Evolutionary conservation across 2,113 vertebrate species (phyloP).

Genomic region (Ictalurus furcatus): DNA sequence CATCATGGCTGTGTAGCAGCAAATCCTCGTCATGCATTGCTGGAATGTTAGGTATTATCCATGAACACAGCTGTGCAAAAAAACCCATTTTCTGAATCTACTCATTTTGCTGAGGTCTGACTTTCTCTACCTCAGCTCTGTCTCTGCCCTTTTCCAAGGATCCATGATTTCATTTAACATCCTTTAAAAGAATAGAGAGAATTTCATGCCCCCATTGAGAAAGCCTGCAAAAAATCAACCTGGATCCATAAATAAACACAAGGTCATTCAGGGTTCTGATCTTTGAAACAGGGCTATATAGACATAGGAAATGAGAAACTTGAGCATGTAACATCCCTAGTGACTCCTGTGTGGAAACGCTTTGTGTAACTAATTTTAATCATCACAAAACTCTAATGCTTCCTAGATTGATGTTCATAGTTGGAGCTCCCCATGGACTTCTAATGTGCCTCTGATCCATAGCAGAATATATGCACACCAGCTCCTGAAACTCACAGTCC

Average conservation of each 20-base stretch:
- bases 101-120: not conserved
- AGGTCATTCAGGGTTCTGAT: not conserved
- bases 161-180: not conserved
- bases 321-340: not conserved
- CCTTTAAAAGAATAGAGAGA: not conserved
- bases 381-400: not conserved
- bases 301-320: not conserved
- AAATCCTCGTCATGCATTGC: conserved; percentile 16
- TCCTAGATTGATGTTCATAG: conserved; percentile 11
- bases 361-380: conserved; percentile 6
- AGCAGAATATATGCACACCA: conserved; percentile 8
- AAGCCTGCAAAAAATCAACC: not conserved
- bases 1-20: not conserved
- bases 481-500: conserved; percentile 61
- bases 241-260: not conserved
- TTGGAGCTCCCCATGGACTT: not conserved
- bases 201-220: not conserved
- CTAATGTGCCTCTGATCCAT: not conserved
- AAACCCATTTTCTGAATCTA: not conserved
- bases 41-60: conserved; percentile 36
- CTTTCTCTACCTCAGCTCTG: not conserved
- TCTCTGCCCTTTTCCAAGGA: not conserved
- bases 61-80: conserved; percentile 16
- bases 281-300: conserved; percentile 4
- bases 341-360: not conserved